These are phyloP conservation scores for Eremophila alpestris DNA, from an alignment of 2,797 vertebrate genomes.

Conservation along the genomic window DNA sequence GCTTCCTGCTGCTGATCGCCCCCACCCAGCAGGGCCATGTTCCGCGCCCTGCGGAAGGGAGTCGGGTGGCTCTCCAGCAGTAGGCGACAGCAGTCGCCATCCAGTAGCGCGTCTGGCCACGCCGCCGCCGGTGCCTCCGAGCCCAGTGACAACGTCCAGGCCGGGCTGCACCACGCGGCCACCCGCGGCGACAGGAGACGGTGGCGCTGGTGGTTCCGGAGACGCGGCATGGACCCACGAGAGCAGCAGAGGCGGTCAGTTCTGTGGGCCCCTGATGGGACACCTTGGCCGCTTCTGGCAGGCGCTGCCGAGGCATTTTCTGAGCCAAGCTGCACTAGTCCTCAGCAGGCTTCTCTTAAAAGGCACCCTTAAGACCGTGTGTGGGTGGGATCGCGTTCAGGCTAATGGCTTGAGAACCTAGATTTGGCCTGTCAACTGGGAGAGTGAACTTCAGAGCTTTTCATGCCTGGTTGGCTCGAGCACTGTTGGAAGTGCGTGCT, in stretches of 20 bases:
- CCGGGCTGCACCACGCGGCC: neutral
- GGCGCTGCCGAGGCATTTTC: neutral
- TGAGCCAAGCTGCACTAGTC: neutral
- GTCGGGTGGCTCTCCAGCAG: neutral
- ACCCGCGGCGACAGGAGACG: neutral
- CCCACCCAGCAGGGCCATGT: neutral
- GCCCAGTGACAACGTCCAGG: neutral
- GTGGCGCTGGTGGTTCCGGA: neutral
- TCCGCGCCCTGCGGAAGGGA: neutral
- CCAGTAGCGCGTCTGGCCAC: neutral
- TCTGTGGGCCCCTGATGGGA: neutral
- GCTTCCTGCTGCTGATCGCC: neutral
- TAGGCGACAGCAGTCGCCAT: neutral
- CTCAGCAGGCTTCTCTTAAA: neutral
- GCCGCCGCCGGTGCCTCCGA: neutral
- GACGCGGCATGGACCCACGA: too few species aligned
- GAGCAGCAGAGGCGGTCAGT: constrained; percentile 62
- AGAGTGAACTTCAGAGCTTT: neutral
- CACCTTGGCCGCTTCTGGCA: neutral
- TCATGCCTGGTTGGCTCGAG: neutral
- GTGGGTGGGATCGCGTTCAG: neutral
- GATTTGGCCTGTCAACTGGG: neutral
- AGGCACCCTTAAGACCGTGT: neutral
- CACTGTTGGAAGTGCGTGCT: rapidly evolving
- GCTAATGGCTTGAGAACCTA: neutral